Conservation (phyloP, 2,888 invertebrate species). For the Dioctria linearis region DNA sequence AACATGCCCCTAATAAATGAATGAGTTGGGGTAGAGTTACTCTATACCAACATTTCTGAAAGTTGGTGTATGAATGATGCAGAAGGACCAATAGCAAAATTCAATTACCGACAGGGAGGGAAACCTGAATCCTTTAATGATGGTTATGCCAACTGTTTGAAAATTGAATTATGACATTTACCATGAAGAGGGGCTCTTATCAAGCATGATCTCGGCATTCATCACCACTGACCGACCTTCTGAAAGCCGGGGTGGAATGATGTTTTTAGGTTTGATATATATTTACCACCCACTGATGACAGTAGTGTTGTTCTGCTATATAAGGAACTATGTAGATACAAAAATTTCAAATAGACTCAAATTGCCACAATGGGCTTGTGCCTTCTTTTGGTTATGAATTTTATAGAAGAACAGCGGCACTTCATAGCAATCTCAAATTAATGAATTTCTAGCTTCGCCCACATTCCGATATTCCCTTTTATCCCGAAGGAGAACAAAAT, state of each 20-base stretch:
- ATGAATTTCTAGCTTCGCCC: constrained; percentile 30
- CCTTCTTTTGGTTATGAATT: constrained; percentile 25
- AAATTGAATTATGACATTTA: constrained; percentile 72
- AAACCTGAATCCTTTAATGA: constrained; percentile 70
- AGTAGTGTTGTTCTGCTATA: no score
- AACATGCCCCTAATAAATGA: constrained; percentile 2
- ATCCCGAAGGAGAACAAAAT: constrained; percentile 13
- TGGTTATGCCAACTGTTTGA: constrained; percentile 71
- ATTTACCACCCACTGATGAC: no score
- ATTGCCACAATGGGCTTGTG: constrained; percentile 38
- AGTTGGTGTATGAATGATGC: constrained; percentile 8
- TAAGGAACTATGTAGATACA: neutral
- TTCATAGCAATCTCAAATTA: constrained; percentile 28
- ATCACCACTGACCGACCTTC: constrained; percentile 8
- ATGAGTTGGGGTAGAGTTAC: neutral
- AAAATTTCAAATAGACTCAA: constrained; percentile 24
- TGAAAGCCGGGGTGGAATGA: neutral
- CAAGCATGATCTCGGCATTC: constrained; percentile 25
- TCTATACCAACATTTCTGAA: neutral
- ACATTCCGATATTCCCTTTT: constrained; percentile 18
- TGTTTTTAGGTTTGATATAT: no score
- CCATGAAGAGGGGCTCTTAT: constrained; percentile 54
- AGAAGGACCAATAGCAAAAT: constrained; percentile 29
- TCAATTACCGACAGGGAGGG: constrained; percentile 45
- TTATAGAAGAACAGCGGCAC: neutral